A percentile compares a stretch with the other conserved stretches of the same genome.
These are phyloP conservation scores for Orchesella cincta DNA, from an alignment of 1,140 invertebrate species.

Conservation along the genomic window DNA sequence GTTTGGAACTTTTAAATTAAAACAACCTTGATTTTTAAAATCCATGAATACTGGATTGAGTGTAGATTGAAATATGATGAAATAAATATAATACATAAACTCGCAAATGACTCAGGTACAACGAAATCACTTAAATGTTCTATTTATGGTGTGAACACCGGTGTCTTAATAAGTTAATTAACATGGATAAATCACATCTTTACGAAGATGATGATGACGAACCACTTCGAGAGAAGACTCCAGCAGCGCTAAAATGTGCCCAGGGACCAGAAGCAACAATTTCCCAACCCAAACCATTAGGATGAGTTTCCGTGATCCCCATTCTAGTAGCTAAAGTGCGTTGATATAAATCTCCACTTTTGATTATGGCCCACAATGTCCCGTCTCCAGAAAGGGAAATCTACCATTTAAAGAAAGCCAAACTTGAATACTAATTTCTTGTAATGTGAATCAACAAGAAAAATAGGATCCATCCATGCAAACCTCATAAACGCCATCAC, in stretches of 20 bases:
- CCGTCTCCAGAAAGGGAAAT: constrained; percentile 38
- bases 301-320: constrained; percentile 32
- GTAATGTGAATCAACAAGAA: no score
- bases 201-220: no score
- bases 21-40: background rate
- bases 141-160: background rate
- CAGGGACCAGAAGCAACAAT: constrained; percentile 34
- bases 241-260: constrained; percentile 35
- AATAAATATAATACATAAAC: background rate
- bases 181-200: no score
- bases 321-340: constrained; percentile 41
- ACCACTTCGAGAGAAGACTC: constrained; percentile 37
- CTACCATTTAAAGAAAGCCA: constrained; percentile 16
- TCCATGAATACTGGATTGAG: background rate
- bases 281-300: constrained; percentile 47
- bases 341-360: constrained; percentile 38
- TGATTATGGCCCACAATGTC: constrained; percentile 42
- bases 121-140: no score
- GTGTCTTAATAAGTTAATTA: background rate
- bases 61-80: background rate
- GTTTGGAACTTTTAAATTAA: no score
- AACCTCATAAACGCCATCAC: constrained; percentile 45
- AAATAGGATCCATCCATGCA: background rate
- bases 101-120: background rate
- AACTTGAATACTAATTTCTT: background rate